Conservation (phyloP, 2,888 invertebrate species). For the Tigriopus californicus region DNA sequence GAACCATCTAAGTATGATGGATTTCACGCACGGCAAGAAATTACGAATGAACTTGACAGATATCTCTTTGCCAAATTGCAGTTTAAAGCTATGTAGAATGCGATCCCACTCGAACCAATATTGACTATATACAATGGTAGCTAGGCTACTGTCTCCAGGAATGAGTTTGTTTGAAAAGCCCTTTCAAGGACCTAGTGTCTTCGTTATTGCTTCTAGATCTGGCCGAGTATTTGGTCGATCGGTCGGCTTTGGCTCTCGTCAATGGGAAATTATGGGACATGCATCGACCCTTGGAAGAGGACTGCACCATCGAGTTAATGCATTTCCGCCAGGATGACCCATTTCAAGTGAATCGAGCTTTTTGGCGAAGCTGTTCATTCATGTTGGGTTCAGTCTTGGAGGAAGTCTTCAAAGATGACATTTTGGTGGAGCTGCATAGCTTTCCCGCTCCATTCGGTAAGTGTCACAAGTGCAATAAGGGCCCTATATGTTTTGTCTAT, state of each 20-base stretch:
- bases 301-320: slow-evolving; percentile 41
- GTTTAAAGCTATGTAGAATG: too few species aligned
- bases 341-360: slow-evolving; percentile 46
- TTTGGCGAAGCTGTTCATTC: slow-evolving; percentile 83
- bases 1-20: too few species aligned
- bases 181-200: too few species aligned
- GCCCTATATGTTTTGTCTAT: background rate
- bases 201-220: slow-evolving; percentile 41
- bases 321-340: slow-evolving; percentile 40
- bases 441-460: slow-evolving; percentile 73
- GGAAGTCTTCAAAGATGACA: slow-evolving; percentile 54
- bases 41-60: too few species aligned
- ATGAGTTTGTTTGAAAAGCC: background rate
- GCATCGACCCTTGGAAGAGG: slow-evolving; percentile 51
- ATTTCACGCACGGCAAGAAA: too few species aligned
- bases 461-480: slow-evolving; percentile 20
- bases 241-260: slow-evolving; percentile 57
- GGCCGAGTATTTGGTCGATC: slow-evolving; percentile 45
- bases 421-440: slow-evolving; percentile 60
- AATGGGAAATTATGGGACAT: slow-evolving; percentile 78
- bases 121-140: background rate
- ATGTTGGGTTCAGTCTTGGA: slow-evolving; percentile 60
- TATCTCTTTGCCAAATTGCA: too few species aligned
- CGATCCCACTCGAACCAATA: too few species aligned
- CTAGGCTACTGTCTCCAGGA: background rate